phyloP scores from a whole-genome alignment of 2,888 invertebrate genomes.

The Aspidiotus destructor region DNA sequence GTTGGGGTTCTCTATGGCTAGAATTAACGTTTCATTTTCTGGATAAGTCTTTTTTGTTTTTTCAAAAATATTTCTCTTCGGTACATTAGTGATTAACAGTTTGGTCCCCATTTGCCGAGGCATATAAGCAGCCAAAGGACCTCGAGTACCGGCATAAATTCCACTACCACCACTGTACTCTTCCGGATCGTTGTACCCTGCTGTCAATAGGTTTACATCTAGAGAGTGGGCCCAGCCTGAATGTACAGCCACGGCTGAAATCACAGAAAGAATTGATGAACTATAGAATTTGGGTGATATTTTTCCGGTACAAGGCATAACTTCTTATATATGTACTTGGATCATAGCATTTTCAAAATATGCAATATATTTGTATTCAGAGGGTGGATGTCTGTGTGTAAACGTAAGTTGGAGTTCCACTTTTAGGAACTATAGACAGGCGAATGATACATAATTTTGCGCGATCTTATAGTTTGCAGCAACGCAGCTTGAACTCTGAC shows the following conservation, averaged over 20 bases:
- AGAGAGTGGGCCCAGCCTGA: conserved; percentile 45
- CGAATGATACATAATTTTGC: no score
- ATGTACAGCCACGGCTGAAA: conserved; percentile 43
- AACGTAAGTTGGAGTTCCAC: no score
- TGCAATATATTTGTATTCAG: no score
- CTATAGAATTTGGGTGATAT: not conserved
- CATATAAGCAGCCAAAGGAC: not conserved
- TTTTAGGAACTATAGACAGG: no score
- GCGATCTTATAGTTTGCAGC: no score
- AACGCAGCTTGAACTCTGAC: no score
- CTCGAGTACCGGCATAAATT: conserved; percentile 43
- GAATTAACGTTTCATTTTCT: not conserved
- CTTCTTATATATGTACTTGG: no score
- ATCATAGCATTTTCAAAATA: no score
- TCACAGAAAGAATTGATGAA: not conserved
- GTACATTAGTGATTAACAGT: conserved; percentile 1
- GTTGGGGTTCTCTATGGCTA: not conserved
- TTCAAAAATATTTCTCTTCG: conserved; percentile 4
- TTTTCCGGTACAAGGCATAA: not conserved
- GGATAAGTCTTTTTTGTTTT: not conserved
- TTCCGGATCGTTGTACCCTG: conserved; percentile 44
- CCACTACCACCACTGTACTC: conserved; percentile 46
- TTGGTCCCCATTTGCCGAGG: conserved; percentile 4
- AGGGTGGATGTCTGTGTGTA: no score
- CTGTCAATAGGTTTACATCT: conserved; percentile 45